Base-by-base conservation (phyloP, 2,797 vertebrate genomes). In the Poecilia picta region DNA sequence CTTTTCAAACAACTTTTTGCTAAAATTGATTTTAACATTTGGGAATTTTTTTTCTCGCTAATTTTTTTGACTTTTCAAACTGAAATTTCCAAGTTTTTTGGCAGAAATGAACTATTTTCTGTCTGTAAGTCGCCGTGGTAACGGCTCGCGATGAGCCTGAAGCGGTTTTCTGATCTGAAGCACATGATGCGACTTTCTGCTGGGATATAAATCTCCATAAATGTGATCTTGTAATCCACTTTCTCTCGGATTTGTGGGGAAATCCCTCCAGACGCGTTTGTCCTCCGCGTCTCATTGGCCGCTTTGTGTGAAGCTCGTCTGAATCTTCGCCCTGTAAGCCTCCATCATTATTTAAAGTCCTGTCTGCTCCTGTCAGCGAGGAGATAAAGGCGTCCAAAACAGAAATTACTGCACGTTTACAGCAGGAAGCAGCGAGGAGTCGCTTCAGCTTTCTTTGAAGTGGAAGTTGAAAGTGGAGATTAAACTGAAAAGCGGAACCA, bases 231-330 rank as follows among this genome's bases (percentile, higher is more conserved):
- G 66, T 84, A 71, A 41, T 31, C 45, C 49, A 59, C 46, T 36
- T 85, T 82, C 77, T 91, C 81, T 75, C 79, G 83, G 76, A 77
- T 80, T 46, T 49, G 55, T 57, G 74, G 88, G 83, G 82, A 91
- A 91, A 89, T 86, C 88, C 86, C 81, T 89, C 82, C 77, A 57
- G 78, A 79, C 72, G n/a, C 88, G 84, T 31, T 70, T 77, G 77
- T 81, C 55, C 68, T 89, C 91, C 0, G 28, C 86, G 85, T 84
- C 84, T 83, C 36, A 75, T 68, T 76, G 80, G 77, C 78, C 33
- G 8, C 64, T 73, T 72, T 89, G 86, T 83, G 28, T n/a, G 73
- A n/a, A 82, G 88, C 88, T 85, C 87, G 90, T 89, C 89, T 78
- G 39, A 70, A 72, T 74, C 41, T 71, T 36, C 33, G 53, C 33